Evolutionary conservation across 2,113 vertebrate genomes (phyloP), one percentile per base, ranked within the genome.

Genomic region (Semicossyphus pulcher): DNA sequence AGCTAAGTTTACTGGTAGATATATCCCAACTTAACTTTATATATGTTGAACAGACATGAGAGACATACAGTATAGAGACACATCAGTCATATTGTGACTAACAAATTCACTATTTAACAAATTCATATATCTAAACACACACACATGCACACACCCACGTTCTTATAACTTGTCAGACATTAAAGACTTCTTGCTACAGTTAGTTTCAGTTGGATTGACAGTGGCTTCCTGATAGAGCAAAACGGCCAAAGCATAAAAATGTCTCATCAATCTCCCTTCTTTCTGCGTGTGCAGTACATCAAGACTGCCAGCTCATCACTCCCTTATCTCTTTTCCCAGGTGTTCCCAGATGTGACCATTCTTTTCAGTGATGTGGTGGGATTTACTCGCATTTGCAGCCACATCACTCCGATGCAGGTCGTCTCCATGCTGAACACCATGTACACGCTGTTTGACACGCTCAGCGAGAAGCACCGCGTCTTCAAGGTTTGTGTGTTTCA

Each of bases 341-440:
- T 94, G 74, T 93, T 94, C 62, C 92, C 87, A 61, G 93, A 94
- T 71, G 93, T 93, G 53, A 94, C 93, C 61, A 92, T 94, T 48
- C 65, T 94, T 18, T 94, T 93, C 87, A 93, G 92, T 5, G 92
- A 94, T 21, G 93, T 93, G 2, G 93, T 93, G 61, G 92, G 93
- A 59, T 95, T 94, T 74, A 93, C 90, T 11, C 91, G 80, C 21
- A 94, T 94, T 72, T 94, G 93, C 87, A 94, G 92, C 79, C 93
- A 92, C 81, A 93, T 94, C 66, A 93, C 91, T 14, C 92, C 90
- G 0, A 91, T 92, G 91, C 92, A 95, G 73, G 91, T 94, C 68
- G 93, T 94, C 32, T 94, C 86, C 61, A 93, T 94, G 93, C 83
- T 94, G 61, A 93, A 93, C 86, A 93, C 92, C 76, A 93, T 94